A percentile compares a stretch with the other conserved stretches of the same genome.
Conservation (phyloP, 2,888 invertebrate genomes). For the Yponomeuta sedellus region DNA sequence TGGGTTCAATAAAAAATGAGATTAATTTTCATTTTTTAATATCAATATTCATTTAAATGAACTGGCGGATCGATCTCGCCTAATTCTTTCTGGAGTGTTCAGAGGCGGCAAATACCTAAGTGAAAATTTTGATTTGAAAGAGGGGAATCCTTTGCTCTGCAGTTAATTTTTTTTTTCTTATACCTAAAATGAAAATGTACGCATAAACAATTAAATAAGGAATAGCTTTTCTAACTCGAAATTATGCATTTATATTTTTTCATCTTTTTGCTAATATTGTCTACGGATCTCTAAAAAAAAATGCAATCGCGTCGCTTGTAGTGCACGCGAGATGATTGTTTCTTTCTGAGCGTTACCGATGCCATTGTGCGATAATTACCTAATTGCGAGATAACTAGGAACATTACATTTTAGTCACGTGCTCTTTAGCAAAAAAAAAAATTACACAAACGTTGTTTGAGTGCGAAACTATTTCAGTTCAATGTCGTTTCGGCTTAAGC, state of each 20-base stretch:
- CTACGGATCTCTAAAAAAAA: slow-evolving; percentile 20
- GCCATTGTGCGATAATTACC: slow-evolving; percentile 32
- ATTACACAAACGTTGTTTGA: slow-evolving; percentile 8
- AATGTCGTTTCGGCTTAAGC: slow-evolving; percentile 12
- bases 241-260: neutral
- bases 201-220: too few species aligned
- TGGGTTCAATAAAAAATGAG: neutral
- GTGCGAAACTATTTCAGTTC: slow-evolving; percentile 6
- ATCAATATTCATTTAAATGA: too few species aligned
- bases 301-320: slow-evolving; percentile 29
- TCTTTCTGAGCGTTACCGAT: slow-evolving; percentile 28
- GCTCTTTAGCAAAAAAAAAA: slow-evolving; percentile 11
- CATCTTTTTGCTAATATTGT: neutral
- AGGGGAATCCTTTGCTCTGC: too few species aligned
- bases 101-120: too few species aligned
- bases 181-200: too few species aligned
- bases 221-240: too few species aligned
- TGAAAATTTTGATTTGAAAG: too few species aligned
- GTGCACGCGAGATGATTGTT: slow-evolving; percentile 23
- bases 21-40: neutral
- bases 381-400: slow-evolving; percentile 24
- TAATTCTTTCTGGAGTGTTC: too few species aligned
- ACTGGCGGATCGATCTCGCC: too few species aligned
- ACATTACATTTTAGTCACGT: slow-evolving; percentile 12
- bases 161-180: too few species aligned